Percentiles rank a stretch among this genome's conserved stretches.
Evolutionary conservation across 2,888 invertebrate genomes (phyloP).

Genomic region (Oscheius sp.): DNA sequence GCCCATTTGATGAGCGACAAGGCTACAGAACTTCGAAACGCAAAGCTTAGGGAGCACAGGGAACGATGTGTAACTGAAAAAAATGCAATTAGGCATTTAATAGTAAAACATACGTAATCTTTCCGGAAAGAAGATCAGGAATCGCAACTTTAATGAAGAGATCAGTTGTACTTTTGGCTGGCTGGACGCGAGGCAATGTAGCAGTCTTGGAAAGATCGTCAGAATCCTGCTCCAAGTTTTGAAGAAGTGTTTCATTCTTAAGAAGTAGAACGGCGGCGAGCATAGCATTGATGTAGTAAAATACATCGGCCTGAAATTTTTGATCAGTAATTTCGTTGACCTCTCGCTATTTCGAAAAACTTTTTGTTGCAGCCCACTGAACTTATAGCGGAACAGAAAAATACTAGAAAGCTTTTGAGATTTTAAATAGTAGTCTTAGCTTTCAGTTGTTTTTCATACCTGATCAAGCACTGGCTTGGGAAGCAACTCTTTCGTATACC

Average conservation of each 20-base stretch:
- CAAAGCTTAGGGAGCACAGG: constrained; percentile 92
- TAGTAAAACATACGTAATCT: constrained; percentile 82
- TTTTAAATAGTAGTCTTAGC: no score
- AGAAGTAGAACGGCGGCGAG: constrained; percentile 90
- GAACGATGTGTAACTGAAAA: constrained; percentile 76
- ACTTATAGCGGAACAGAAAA: no score
- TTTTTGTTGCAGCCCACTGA: no score
- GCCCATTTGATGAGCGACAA: constrained; percentile 89
- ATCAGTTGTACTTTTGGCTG: constrained; percentile 15
- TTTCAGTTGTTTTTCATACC: no score
- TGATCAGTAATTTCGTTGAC: no score
- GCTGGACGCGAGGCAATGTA: neutral
- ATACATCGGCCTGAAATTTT: constrained; percentile 81
- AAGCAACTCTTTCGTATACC: constrained; percentile 91
- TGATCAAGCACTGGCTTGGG: constrained; percentile 80
- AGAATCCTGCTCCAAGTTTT: constrained; percentile 43
- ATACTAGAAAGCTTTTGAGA: no score
- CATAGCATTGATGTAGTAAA: constrained; percentile 90
- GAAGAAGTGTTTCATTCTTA: constrained; percentile 76
- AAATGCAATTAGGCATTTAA: constrained; percentile 42
- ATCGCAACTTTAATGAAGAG: constrained; percentile 82
- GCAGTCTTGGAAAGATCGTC: constrained; percentile 9
- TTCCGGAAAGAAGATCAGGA: constrained; percentile 91
- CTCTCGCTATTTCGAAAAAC: no score
- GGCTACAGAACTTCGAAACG: constrained; percentile 87